phyloP scores from a whole-genome alignment of 2,113 vertebrate species.

The Ifrita kowaldi region DNA sequence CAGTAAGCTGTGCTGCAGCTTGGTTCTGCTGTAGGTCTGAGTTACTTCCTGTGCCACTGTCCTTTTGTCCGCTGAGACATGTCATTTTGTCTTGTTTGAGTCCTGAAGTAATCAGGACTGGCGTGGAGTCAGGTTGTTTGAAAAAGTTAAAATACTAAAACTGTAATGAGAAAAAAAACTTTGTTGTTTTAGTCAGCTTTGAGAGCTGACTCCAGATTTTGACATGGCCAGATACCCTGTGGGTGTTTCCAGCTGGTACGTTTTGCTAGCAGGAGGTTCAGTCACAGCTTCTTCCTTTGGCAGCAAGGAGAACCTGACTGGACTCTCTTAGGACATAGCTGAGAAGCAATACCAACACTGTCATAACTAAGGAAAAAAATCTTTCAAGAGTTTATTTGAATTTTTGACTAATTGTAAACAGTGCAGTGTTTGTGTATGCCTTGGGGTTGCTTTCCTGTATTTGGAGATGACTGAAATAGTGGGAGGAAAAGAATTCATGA shows the following conservation, averaged over 20 bases:
- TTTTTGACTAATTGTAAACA: neutral
- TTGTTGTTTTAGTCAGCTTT: neutral
- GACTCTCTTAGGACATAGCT: neutral
- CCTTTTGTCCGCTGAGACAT: fast-evolving
- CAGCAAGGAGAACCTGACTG: neutral
- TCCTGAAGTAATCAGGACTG: neutral
- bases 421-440: neutral
- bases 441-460: neutral
- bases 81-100: neutral
- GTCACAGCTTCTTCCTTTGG: neutral
- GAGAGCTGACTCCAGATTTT: neutral
- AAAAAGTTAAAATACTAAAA: neutral
- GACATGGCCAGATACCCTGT: neutral
- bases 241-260: neutral
- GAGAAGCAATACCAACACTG: neutral
- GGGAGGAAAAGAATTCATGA: neutral
- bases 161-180: neutral
- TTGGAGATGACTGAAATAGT: neutral
- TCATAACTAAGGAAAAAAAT: neutral
- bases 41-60: neutral
- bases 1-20: neutral
- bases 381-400: neutral
- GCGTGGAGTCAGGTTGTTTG: fast-evolving
- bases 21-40: neutral
- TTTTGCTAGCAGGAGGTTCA: neutral